phyloP scores from a whole-genome alignment of 2,113 vertebrate genomes.

The Benitochromis conjunctus region DNA sequence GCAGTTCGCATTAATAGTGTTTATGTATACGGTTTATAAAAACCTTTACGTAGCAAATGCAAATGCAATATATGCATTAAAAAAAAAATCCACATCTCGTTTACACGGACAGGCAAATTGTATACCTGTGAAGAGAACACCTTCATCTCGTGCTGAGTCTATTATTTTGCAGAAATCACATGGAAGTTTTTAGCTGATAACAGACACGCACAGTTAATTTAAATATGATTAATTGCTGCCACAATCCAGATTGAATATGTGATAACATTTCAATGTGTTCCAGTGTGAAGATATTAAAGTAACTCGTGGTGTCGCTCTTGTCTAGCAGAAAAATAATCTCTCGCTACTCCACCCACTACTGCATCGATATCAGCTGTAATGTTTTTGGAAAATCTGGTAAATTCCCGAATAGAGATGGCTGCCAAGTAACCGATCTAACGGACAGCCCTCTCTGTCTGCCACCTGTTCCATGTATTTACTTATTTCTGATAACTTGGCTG shows the following conservation, averaged over 20 bases:
- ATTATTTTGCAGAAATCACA: background rate
- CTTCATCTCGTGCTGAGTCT: background rate
- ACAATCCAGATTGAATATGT: background rate
- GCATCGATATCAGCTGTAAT: background rate
- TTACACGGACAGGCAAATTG: background rate
- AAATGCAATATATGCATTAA: background rate
- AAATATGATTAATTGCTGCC: fast-evolving
- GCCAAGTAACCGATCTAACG: fast-evolving
- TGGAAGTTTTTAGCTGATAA: fast-evolving
- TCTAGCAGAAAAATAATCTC: background rate
- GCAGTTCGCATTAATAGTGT: background rate
- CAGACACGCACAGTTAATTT: background rate
- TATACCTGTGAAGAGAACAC: background rate
- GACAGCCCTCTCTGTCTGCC: too few species aligned
- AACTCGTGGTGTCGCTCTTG: background rate
- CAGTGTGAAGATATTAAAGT: background rate
- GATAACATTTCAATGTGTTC: background rate
- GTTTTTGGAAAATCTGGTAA: background rate
- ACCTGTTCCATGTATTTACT: too few species aligned
- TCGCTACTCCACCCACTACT: background rate
- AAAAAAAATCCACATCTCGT: background rate
- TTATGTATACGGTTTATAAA: background rate
- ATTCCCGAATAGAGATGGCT: background rate
- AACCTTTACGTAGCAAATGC: background rate
- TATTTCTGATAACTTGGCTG: too few species aligned